Percentiles rank a stretch among this genome's conserved stretches.
phyloP scores from a whole-genome alignment of 2,888 invertebrate genomes.

The Nephrotoma flavescens region DNA sequence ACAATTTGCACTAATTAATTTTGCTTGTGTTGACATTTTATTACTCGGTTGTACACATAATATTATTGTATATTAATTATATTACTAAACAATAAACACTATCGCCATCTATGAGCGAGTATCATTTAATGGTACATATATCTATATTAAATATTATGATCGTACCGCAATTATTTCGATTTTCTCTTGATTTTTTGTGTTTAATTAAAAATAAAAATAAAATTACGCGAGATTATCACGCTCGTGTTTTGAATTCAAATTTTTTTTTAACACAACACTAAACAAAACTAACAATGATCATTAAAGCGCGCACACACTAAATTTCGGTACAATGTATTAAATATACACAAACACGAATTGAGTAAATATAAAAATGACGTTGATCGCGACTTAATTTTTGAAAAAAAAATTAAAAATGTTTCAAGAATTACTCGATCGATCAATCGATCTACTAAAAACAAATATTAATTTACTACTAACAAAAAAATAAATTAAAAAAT shows the following conservation, averaged over 20 bases:
- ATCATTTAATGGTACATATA: not conserved
- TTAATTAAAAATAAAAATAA: not conserved
- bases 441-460: conserved; percentile 2
- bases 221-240: not conserved
- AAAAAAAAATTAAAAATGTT: not conserved
- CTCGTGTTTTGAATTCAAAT: not conserved
- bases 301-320: not conserved
- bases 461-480: conserved; percentile 2
- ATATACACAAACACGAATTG: not conserved
- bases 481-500: not conserved
- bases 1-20: not conserved
- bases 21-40: conserved; percentile 2
- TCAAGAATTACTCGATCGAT: not conserved
- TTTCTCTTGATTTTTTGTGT: not conserved
- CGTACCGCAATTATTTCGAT: not conserved
- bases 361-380: not conserved
- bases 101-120: not conserved
- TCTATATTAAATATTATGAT: not conserved
- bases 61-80: not conserved
- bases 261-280: not conserved
- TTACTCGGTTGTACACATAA: not conserved
- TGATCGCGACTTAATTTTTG: not conserved
- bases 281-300: not conserved
- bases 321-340: too few species aligned
- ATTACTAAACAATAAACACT: not conserved